Evolutionary conservation across 1,140 invertebrate genomes (phyloP).

Genomic region (Drosophila baimaii): DNA sequence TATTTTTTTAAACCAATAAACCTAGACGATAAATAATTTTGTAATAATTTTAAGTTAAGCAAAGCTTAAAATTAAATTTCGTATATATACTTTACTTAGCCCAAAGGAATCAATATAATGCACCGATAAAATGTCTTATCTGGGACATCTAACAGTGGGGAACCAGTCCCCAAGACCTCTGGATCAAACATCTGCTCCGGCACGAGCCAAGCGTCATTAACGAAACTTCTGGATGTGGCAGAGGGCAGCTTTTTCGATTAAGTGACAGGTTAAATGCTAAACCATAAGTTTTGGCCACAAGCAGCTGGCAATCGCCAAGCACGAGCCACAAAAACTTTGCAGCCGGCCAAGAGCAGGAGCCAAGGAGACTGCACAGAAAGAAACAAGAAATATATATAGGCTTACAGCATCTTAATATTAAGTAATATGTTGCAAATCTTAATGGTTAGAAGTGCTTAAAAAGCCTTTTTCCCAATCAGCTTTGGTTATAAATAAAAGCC

Average conservation of each 20-base stretch:
- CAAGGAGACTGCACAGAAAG: slow-evolving; percentile 16
- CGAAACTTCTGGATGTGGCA: slow-evolving; percentile 43
- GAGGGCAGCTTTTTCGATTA: slow-evolving; percentile 61
- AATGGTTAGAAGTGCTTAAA: background rate
- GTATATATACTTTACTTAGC: background rate
- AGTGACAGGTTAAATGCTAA: slow-evolving; percentile 79
- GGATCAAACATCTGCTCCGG: slow-evolving; percentile 34
- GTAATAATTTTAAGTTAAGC: no score
- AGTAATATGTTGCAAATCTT: no score
- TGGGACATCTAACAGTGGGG: slow-evolving; percentile 40
- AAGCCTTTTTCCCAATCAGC: background rate
- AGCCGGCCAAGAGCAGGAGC: slow-evolving; percentile 50
- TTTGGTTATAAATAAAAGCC: background rate
- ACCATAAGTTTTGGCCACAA: slow-evolving; percentile 58
- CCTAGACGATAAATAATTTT: no score
- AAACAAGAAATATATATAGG: no score
- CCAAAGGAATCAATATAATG: background rate
- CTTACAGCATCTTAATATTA: background rate
- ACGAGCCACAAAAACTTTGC: slow-evolving; percentile 66
- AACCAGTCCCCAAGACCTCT: background rate
- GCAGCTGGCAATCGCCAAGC: slow-evolving; percentile 57
- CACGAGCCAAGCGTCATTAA: slow-evolving; percentile 51
- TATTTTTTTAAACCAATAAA: no score
- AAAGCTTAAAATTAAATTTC: no score
- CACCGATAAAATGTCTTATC: slow-evolving; percentile 10